These are phyloP conservation scores for Forbesichthys agassizii DNA, from an alignment of 2,113 vertebrate genomes.

Conservation along the genomic window DNA sequence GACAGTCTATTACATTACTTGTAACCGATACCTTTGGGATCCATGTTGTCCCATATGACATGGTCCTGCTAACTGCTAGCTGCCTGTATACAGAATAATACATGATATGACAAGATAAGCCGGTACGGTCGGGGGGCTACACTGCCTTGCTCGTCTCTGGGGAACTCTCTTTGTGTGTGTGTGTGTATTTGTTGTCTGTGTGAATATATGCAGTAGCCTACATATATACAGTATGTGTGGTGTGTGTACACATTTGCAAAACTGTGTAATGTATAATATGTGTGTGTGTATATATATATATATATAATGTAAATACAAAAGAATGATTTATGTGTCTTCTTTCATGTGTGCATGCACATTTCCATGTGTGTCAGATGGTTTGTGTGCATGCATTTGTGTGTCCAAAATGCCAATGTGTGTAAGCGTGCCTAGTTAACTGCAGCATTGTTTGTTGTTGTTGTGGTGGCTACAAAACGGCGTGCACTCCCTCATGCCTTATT, in stretches of 20 bases:
- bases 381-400: too few species aligned
- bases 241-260: background rate
- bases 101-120: conserved; percentile 71
- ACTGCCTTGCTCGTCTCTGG: conserved; percentile 55
- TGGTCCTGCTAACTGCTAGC: conserved; percentile 49
- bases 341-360: background rate
- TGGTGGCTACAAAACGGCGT: background rate
- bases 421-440: background rate
- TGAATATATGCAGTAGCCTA: background rate
- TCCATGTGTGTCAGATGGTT: background rate
- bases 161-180: background rate
- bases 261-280: too few species aligned
- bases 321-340: conserved; percentile 5
- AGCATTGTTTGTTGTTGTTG: background rate
- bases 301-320: background rate
- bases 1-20: conserved; percentile 62
- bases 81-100: conserved; percentile 64
- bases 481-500: conserved; percentile 75
- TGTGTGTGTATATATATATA: conserved; percentile 15
- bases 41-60: conserved; percentile 63
- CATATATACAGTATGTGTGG: background rate
- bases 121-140: conserved; percentile 64
- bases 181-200: conserved; percentile 12
- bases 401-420: too few species aligned
- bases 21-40: conserved; percentile 67